These are phyloP conservation scores for Platysteira castanea DNA, from an alignment of 2,113 vertebrate genomes.

Conservation along the genomic window DNA sequence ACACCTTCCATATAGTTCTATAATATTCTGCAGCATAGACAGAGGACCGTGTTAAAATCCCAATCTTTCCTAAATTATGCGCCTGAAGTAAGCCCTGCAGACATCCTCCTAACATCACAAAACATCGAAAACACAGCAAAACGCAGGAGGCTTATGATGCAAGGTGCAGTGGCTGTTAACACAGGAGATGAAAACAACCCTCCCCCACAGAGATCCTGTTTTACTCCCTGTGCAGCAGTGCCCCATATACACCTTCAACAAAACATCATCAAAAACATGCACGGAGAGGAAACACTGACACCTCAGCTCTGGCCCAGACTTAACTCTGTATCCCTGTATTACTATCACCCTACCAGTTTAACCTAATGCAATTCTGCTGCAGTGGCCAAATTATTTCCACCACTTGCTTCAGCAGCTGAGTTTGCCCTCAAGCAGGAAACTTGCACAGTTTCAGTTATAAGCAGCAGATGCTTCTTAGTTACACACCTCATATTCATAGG, in stretches of 20 bases:
- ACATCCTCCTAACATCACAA: neutral
- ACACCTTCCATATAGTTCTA: neutral
- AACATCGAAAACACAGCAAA: neutral
- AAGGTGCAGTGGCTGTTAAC: neutral
- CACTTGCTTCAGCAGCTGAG: neutral
- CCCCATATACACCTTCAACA: neutral
- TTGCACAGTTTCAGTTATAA: constrained; percentile 30
- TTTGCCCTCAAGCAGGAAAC: constrained; percentile 22
- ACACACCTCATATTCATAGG: neutral
- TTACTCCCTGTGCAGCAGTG: neutral
- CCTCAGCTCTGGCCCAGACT: neutral
- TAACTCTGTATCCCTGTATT: neutral
- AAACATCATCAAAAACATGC: neutral
- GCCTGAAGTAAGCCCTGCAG: neutral
- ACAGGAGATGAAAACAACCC: neutral
- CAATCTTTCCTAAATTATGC: neutral
- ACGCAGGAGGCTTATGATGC: neutral
- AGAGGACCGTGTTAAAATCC: neutral
- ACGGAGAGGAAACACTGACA: rapidly evolving
- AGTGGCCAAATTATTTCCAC: constrained; percentile 13
- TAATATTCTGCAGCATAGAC: neutral
- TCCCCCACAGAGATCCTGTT: neutral
- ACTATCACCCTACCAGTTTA: neutral
- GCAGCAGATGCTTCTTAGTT: neutral
- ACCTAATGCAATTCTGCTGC: neutral